phyloP scores from a whole-genome alignment of 1,140 invertebrate genomes.

The Oncopodura yosiiana region DNA sequence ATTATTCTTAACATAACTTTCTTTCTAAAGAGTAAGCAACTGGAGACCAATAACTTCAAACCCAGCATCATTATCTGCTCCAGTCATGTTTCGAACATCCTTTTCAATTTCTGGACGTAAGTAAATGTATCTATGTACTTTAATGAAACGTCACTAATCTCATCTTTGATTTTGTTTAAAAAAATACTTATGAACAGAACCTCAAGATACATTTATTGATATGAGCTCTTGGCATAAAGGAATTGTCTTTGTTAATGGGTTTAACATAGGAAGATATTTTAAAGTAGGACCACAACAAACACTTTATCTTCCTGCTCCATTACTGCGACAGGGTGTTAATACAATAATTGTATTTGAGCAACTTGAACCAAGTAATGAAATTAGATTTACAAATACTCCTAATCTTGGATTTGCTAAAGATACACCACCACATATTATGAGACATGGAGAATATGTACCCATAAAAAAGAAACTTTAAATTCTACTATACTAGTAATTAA shows the following conservation, averaged over 20 bases:
- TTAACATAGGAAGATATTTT: slow-evolving; percentile 52
- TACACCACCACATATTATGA: no score
- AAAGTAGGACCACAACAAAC: slow-evolving; percentile 48
- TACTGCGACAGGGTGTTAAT: slow-evolving; percentile 46
- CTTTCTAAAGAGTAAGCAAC: slow-evolving; percentile 21
- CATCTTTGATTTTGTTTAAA: no score
- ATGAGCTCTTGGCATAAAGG: slow-evolving; percentile 45
- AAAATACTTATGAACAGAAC: no score
- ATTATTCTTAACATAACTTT: neutral
- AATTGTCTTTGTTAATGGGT: slow-evolving; percentile 53
- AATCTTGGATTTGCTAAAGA: no score
- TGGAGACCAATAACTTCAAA: slow-evolving; percentile 16
- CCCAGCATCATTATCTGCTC: slow-evolving; percentile 16
- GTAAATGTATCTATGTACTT: no score
- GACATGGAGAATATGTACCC: no score
- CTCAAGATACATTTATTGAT: slow-evolving; percentile 41
- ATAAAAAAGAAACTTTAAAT: no score
- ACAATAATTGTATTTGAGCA: slow-evolving; percentile 41
- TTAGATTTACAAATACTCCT: slow-evolving; percentile 34
- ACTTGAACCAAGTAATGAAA: slow-evolving; percentile 28
- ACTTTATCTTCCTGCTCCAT: slow-evolving; percentile 50
- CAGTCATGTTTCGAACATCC: slow-evolving; percentile 37
- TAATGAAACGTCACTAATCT: no score
- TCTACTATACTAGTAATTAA: no score
- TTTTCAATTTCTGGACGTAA: slow-evolving; percentile 36